Evolutionary conservation across 2,113 vertebrate species (phyloP), one percentile per base, ranked within the genome.

Genomic region (Porphyrio hochstetteri): DNA sequence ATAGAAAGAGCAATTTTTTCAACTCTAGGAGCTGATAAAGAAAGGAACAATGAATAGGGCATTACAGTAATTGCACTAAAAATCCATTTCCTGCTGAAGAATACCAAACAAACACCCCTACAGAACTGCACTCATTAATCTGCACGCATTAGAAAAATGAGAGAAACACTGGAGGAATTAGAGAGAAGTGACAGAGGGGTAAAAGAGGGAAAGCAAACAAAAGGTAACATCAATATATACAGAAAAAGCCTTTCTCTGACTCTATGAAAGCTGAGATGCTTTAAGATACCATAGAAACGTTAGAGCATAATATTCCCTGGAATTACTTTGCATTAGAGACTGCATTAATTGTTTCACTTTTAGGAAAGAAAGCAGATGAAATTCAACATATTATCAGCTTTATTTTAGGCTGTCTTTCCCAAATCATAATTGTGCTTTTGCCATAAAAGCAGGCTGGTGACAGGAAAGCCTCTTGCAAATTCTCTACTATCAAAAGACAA

Each of bases 41-140:
- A n/a, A 78, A 63, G 24, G 60, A 74, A 56, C 60, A 77, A 74
- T 14, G 68, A 90, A 28, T 5, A 56, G 63, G 68, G 40, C 82
- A 60, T 63, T 95, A 28, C 24, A 91, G 63, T 35, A 92, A 93
- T 81, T 95, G 92, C 82, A 86, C 59, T 90, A 40, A 77, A 77
- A 40, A n/a, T 44, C 38, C 55, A 67, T 59, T 88, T 75, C 29
- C 38, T 18, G 11, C 7, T 63, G 5, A 27, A 59, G 85, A 94
- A 81, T 3, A 74, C 72, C 59, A 78, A 95, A 25, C 59, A 83
- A 95, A 95, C 64, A 40, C 50, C 71, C 83, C 71, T 78, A 9
- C 64, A 14, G 69, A 90, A 55, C 38, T 5, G 57, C 68, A 25
- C 18, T 71, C 46, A 0, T 67, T 59, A 33, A 82, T 70, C 50